These are phyloP conservation scores for Calycopis cecrops DNA, from an alignment of 1,140 invertebrate species.

Conservation along the genomic window DNA sequence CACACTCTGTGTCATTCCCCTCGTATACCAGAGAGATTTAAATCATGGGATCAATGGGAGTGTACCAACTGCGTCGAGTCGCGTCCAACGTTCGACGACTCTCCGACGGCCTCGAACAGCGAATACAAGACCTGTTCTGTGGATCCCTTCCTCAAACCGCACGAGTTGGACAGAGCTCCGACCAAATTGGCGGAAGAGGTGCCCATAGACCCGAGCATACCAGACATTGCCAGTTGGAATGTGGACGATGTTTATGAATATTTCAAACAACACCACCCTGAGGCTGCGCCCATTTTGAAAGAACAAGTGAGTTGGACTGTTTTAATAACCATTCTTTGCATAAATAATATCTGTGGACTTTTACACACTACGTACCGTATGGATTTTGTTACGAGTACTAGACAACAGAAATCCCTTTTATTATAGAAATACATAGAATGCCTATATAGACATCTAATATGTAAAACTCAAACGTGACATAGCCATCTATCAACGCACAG, in stretches of 20 bases:
- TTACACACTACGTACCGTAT: too few relatives aligned
- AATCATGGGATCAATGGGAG: constrained; percentile 76
- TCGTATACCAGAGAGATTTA: constrained; percentile 74
- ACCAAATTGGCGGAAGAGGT: constrained; percentile 50
- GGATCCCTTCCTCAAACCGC: constrained; percentile 65
- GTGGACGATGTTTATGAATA: constrained; percentile 88
- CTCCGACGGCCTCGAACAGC: constrained; percentile 46
- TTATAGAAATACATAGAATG: too few relatives aligned
- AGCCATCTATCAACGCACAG: too few relatives aligned
- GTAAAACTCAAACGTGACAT: too few relatives aligned
- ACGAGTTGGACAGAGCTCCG: constrained; percentile 58
- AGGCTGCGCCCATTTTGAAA: constrained; percentile 85
- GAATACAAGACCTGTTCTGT: constrained; percentile 37
- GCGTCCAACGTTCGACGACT: constrained; percentile 47
- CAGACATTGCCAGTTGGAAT: constrained; percentile 87
- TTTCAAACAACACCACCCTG: constrained; percentile 83
- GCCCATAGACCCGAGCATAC: constrained; percentile 80
- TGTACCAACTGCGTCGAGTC: constrained; percentile 76
- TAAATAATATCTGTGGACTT: too few relatives aligned
- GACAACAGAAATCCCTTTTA: too few relatives aligned
- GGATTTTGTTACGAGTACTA: too few relatives aligned
- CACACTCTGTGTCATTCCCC: constrained; percentile 85
- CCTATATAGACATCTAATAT: too few relatives aligned
- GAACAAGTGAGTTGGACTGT: constrained; percentile 79
- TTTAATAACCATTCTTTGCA: too few relatives aligned